phyloP scores from a whole-genome alignment of 2,888 invertebrate genomes.

The Eurois occulta region DNA sequence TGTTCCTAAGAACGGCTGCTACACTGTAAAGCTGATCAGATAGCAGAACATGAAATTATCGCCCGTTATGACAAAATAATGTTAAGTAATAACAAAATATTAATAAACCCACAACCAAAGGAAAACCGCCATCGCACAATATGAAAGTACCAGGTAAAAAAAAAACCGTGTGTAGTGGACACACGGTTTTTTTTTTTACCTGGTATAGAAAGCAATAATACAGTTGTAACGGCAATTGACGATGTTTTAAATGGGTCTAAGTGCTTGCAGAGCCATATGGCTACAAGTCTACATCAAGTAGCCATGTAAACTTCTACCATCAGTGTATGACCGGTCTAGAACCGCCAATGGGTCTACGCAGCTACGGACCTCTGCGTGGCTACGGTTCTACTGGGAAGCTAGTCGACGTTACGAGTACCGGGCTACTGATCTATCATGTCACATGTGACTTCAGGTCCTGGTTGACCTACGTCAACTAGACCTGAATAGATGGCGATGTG shows the following conservation, averaged over 20 bases:
- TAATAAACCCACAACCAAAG: no score
- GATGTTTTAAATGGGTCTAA: not conserved
- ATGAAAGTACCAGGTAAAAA: no score
- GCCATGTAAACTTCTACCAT: not conserved
- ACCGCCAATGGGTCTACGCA: not conserved
- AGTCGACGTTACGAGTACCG: not conserved
- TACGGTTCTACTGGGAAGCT: no score
- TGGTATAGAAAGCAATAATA: not conserved
- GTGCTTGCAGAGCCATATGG: not conserved
- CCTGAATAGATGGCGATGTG: not conserved
- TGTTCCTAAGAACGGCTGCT: not conserved
- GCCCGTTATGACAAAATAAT: not conserved
- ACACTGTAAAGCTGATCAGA: not conserved
- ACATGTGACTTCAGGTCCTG: no score
- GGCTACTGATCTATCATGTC: not conserved
- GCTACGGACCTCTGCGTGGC: not conserved
- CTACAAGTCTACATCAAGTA: not conserved
- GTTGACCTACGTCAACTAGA: no score
- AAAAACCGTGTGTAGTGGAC: no score
- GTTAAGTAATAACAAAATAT: no score
- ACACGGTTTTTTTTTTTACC: not conserved
- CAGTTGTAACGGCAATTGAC: no score
- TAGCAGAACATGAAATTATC: not conserved
- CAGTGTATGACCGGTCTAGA: not conserved
- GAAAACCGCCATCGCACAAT: no score